These are phyloP conservation scores for Lasioglossum malachurum DNA, from an alignment of 2,888 invertebrate species.

Conservation along the genomic window DNA sequence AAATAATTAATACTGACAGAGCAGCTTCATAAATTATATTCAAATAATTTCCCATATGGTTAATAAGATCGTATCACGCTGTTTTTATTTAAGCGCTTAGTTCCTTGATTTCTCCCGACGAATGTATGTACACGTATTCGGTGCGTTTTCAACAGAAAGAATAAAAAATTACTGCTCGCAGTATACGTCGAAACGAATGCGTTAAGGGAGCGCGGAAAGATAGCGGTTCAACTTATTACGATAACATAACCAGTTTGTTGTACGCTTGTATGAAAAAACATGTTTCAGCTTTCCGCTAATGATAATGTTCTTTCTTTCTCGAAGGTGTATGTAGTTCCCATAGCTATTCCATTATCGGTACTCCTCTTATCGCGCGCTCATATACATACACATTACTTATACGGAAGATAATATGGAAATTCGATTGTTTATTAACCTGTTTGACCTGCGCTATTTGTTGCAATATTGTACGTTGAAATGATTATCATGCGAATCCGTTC, in stretches of 20 bases:
- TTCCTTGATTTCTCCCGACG: neutral
- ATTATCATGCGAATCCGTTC: neutral
- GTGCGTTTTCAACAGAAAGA: neutral
- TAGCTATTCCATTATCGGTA: constrained; percentile 28
- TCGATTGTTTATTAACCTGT: neutral
- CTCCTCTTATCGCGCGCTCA: constrained; percentile 33
- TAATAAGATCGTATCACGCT: neutral
- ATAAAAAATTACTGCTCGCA: neutral
- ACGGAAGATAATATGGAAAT: constrained; percentile 64
- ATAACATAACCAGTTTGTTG: constrained; percentile 69
- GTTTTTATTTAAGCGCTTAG: neutral
- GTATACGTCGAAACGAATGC: constrained; percentile 1
- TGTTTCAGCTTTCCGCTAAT: constrained; percentile 59
- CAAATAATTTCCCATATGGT: neutral
- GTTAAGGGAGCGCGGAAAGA: constrained; percentile 35
- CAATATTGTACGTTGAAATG: neutral
- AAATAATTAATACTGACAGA: neutral
- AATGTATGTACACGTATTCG: neutral
- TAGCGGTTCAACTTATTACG: constrained; percentile 55
- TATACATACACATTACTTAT: constrained; percentile 2
- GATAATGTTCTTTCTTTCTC: constrained; percentile 38
- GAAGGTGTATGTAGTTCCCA: constrained; percentile 6
- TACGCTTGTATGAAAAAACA: constrained; percentile 61
- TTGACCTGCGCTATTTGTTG: neutral
- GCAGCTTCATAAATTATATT: neutral